Base-by-base conservation (phyloP, 2,888 invertebrate genomes). In the Scaptomyza caliginosa region DNA sequence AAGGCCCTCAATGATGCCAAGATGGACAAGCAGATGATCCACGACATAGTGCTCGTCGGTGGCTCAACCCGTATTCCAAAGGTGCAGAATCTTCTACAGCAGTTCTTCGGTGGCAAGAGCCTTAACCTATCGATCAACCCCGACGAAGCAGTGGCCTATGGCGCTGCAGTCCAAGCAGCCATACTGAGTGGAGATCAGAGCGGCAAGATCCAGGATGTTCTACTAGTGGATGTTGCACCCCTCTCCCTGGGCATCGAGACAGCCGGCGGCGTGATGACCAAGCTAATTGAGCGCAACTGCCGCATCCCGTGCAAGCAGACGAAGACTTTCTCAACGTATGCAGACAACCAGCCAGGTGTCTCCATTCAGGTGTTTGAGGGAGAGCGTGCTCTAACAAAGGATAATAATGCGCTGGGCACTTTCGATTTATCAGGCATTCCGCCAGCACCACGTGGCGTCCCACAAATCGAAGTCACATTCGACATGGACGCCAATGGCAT, bases 401-500 rank as follows among this genome's bases (percentile, higher is more conserved):
- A 64, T 38, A 63, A 63, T 51, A 63, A 63, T 28, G 38, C 65
- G 8, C 23, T 63, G 65, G 63, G 63, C 30, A 63, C 64, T 6
- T 63, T 63, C 21, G 65, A 63, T 19, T 26, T 63, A 36, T 63
- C 63, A 2, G 98, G 98, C 32, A 98, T 99, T 89, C 98, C 98
- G 2, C 98, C 98, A 11, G 96, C 96, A 90, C 98, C 95, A 60
- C 95, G 94, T 74, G 98, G 95, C 89, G 97, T 95, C 72, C 97
- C 94, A 72, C 96, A 94, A 92, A 97, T 94, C 92, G 98, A 96
- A 90, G 96, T 96, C 23, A 96, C 96, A 36, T 96, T 96, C 89
- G 90, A 91, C 57, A 94, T 95, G 88, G 98, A 98, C 88, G 98
- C 98, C 46, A 98, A 99, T 91, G 98, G 99, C 89, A 98, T 99